Evolutionary conservation across 2,113 vertebrate species (phyloP), one percentile per base, ranked within the genome.

Genomic region (Gallinago undulata): DNA sequence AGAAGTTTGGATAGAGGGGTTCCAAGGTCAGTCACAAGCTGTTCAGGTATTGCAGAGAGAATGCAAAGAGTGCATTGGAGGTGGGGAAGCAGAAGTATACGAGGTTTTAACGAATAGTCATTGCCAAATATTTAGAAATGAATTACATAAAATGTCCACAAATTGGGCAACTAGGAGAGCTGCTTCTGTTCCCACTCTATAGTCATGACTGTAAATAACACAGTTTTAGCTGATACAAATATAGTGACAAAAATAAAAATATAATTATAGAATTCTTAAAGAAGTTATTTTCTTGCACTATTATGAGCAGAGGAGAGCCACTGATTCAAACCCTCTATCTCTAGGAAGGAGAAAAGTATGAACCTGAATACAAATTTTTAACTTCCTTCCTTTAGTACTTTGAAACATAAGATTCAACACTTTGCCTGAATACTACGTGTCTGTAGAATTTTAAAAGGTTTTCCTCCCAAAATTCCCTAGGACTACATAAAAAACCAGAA

Each of bases 1-100:
- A 43, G 84, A 87, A 79, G 74, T 76, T 88, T 94, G 93, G 94
- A 84, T 51, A 74, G 96, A 93, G 74, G 60, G 60, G 56, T 95
- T 95, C 74, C 70, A 95, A 97, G 96, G 82, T 96, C 96, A 97
- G 94, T 94, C 85, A 93, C 68, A 89, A 95, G 78, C 81, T 94
- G 94, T 95, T 98, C 93, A 97, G 80, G 94, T 98, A 92, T 97
- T 97, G 47, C 62, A 55, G 16, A 75, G 60, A 33, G 2, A 1
- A 81, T 59, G 16, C 3, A 1, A 82, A 73, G 43, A 63, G 35
- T 19, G 13, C 19, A 7, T 33, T 74, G 27, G 6, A 24, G 4
- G 2, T 41, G 7, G 13, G 25, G 57, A 73, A 56, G 21, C 27
- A 67, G 91, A 62, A 89, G 75, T 18, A 19, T 13, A 19, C 12